These are phyloP conservation scores for Clarias laeviceps DNA, from an alignment of 2,797 vertebrate species.

Conservation along the genomic window DNA sequence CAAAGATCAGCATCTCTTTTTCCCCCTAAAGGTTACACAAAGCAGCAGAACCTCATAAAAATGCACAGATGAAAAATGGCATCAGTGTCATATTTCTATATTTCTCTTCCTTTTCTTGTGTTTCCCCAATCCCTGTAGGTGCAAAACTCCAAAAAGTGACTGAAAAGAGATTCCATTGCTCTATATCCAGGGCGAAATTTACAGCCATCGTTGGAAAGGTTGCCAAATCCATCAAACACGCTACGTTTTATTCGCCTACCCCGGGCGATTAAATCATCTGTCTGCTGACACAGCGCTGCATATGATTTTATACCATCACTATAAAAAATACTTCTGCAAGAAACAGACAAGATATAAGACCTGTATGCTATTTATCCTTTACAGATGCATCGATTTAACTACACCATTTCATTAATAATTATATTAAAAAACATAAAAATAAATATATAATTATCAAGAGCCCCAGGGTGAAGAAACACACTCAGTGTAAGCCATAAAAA, in stretches of 20 bases:
- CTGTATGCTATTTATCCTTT: not conserved
- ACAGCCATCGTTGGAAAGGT: slow-evolving; percentile 15
- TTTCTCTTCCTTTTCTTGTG: slow-evolving; percentile 22
- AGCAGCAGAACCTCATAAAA: slow-evolving; percentile 54
- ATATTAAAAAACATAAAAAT: too few relatives aligned
- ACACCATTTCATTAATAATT: not conserved
- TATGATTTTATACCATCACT: slow-evolving; percentile 13
- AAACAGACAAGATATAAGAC: not conserved
- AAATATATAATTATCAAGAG: slow-evolving; percentile 4
- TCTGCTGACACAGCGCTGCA: slow-evolving; percentile 19
- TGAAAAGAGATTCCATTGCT: slow-evolving; percentile 14
- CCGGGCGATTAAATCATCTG: slow-evolving; percentile 18
- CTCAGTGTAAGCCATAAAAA: not conserved
- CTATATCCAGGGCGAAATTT: slow-evolving; percentile 28
- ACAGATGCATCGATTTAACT: not conserved
- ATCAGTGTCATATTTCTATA: slow-evolving; percentile 45
- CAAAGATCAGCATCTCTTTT: slow-evolving; percentile 56
- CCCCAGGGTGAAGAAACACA: slow-evolving; percentile 8
- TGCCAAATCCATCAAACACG: slow-evolving; percentile 32
- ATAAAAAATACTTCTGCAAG: not conserved
- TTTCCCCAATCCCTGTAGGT: not conserved
- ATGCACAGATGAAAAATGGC: slow-evolving; percentile 42
- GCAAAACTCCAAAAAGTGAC: not conserved
- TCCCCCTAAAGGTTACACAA: slow-evolving; percentile 44
- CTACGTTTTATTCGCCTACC: not conserved